Percentiles rank a stretch among this genome's conserved stretches.
Evolutionary conservation across 2,113 vertebrate species (phyloP).

Genomic region (Sinocyclocheilus anophthalmus): DNA sequence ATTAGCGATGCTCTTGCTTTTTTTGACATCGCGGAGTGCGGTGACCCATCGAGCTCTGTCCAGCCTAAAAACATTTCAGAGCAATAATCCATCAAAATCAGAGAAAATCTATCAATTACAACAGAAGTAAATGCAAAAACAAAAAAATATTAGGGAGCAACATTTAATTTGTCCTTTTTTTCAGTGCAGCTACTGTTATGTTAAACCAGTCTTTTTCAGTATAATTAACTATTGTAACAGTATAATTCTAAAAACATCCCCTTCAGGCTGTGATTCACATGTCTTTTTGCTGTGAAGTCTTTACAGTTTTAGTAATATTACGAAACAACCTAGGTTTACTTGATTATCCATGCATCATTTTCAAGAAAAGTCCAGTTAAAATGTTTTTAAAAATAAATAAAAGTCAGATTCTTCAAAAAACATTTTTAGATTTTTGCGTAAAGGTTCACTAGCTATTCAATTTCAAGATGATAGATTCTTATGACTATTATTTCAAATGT

Average conservation of each 20-base stretch:
- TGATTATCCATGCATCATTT: neutral
- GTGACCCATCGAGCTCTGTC: constrained; percentile 89
- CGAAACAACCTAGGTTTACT: neutral
- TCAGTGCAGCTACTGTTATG: neutral
- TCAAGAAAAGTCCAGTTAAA: neutral
- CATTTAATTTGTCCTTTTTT: neutral
- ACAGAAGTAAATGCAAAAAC: neutral
- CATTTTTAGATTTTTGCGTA: neutral
- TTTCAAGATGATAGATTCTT: too few relatives aligned
- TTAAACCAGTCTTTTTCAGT: neutral
- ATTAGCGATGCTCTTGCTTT: constrained; percentile 56
- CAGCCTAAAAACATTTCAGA: constrained; percentile 72
- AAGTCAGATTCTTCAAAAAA: neutral
- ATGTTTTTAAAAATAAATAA: neutral
- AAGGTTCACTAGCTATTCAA: neutral
- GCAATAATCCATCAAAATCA: neutral
- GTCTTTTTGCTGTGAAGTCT: neutral
- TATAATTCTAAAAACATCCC: neutral
- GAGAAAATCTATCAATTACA: neutral
- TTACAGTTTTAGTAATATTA: too few relatives aligned
- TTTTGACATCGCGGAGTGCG: constrained; percentile 76
- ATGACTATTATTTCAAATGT: neutral
- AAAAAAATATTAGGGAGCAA: neutral
- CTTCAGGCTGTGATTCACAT: neutral
- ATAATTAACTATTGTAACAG: neutral